Percentiles rank a stretch among this genome's conserved stretches.
These are phyloP conservation scores for Xenops minutus DNA, from an alignment of 2,797 vertebrate genomes.

Conservation along the genomic window DNA sequence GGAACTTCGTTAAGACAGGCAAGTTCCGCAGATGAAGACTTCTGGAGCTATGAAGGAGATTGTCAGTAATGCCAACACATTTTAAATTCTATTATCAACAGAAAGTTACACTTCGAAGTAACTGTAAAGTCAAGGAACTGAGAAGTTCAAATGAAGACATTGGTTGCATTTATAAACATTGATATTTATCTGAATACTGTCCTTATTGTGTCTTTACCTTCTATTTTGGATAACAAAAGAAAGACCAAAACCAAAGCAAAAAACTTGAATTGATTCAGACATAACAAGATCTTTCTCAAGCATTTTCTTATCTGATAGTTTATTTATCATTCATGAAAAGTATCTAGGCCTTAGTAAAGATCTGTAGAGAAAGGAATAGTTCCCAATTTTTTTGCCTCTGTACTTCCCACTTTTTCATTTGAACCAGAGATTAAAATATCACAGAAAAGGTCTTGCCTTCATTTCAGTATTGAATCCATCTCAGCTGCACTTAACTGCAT, in stretches of 20 bases:
- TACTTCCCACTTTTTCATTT: not conserved
- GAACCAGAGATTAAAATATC: not conserved
- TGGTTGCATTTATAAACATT: not conserved
- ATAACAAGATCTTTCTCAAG: not conserved
- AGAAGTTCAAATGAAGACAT: not conserved
- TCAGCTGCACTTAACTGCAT: not conserved
- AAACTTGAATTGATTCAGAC: not conserved
- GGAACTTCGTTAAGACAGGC: not conserved
- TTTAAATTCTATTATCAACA: not conserved
- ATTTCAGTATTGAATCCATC: not conserved
- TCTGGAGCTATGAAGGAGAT: not conserved
- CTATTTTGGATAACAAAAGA: not conserved
- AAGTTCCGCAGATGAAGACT: not conserved
- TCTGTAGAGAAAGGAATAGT: not conserved
- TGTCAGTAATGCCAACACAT: not conserved
- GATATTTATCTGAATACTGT: not conserved
- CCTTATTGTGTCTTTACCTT: not conserved
- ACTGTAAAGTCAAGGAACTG: not conserved
- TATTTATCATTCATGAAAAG: not conserved
- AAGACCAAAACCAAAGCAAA: not conserved
- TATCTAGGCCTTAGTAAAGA: not conserved
- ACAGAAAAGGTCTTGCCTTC: not conserved
- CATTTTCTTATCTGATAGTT: not conserved
- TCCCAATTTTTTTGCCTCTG: not conserved
- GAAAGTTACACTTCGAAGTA: not conserved